Conservation (phyloP, 2,888 invertebrate genomes). For the Thereva nobilitata region DNA sequence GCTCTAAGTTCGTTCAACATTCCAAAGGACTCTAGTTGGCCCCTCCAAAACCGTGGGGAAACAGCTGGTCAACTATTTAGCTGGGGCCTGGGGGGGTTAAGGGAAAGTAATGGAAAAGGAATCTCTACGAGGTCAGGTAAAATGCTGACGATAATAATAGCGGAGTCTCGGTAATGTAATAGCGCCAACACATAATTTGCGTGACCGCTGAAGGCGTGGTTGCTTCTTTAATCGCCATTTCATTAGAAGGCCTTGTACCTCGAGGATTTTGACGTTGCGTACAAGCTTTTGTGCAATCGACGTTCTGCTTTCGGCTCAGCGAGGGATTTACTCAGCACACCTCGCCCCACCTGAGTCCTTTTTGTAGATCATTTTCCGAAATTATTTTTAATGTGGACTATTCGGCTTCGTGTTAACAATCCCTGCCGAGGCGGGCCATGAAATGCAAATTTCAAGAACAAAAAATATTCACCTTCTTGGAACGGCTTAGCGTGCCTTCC, state of each 20-base stretch:
- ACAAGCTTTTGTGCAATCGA: background rate
- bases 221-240: conserved; percentile 40
- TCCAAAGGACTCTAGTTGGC: too few species aligned
- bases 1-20: too few species aligned
- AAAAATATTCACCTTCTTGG: background rate
- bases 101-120: too few species aligned
- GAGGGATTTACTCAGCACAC: conserved; percentile 3
- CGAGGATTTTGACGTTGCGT: conserved; percentile 15
- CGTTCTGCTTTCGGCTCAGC: background rate
- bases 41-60: too few species aligned
- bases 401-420: conserved; percentile 23
- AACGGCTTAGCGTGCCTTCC: conserved; percentile 18
- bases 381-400: conserved; percentile 27
- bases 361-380: conserved; percentile 10
- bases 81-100: too few species aligned
- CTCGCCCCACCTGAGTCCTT: conserved; percentile 6
- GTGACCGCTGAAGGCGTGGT: conserved; percentile 46
- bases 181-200: conserved; percentile 44
- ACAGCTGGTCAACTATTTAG: too few species aligned
- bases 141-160: conserved; percentile 34
- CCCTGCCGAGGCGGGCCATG: conserved; percentile 17
- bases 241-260: conserved; percentile 32
- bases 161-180: conserved; percentile 39
- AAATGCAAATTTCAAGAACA: conserved; percentile 29
- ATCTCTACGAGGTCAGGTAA: too few species aligned